Conservation (phyloP, 2,797 vertebrate species). For the Spinus pinus region DNA sequence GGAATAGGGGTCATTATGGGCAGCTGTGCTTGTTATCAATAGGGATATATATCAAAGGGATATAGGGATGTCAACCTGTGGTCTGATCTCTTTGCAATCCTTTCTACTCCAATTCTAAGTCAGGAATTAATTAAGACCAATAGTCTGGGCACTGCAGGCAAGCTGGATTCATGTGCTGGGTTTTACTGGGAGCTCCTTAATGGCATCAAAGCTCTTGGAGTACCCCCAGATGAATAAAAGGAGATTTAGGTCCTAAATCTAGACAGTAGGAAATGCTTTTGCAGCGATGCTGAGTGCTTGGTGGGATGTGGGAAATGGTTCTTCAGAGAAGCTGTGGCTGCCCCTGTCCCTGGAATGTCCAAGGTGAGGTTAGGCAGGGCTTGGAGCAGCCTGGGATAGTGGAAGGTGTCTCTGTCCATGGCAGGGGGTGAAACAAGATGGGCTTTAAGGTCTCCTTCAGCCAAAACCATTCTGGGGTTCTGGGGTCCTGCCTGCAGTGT, state of each 20-base stretch:
- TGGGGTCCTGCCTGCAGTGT: neutral
- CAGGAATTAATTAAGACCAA: neutral
- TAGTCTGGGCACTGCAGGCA: neutral
- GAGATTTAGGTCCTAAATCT: neutral
- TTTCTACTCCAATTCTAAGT: neutral
- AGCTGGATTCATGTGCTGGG: neutral
- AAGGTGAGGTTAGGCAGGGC: fast-evolving
- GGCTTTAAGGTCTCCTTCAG: neutral
- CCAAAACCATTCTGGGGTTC: neutral
- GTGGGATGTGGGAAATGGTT: neutral
- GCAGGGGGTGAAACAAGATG: neutral
- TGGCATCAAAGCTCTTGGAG: neutral
- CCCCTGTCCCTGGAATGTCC: neutral
- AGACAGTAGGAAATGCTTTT: neutral
- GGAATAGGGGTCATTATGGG: neutral
- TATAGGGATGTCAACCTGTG: neutral
- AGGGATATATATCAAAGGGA: neutral
- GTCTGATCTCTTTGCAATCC: neutral
- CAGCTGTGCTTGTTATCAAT: neutral
- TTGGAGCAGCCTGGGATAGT: fast-evolving
- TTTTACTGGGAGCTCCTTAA: neutral
- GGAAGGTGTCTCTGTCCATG: neutral
- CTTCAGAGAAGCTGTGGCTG: neutral
- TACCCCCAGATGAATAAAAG: neutral
- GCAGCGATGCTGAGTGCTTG: fast-evolving